phyloP scores from a whole-genome alignment of 2,113 vertebrate species.

The Centrocercus urophasianus region DNA sequence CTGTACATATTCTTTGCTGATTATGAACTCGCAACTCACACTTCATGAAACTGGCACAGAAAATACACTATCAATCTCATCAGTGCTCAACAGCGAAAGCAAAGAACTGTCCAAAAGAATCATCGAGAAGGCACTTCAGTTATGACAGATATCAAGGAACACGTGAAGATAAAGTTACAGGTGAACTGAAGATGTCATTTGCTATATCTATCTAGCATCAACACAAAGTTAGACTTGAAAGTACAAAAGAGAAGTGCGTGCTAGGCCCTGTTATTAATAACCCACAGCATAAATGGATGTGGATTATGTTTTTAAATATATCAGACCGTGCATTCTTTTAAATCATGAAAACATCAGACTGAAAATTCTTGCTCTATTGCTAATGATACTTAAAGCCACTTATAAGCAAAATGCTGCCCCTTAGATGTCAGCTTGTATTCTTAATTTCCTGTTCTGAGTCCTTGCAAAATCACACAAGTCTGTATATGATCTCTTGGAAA shows the following conservation, averaged over 20 bases:
- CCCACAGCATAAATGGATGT: not conserved
- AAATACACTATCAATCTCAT: not conserved
- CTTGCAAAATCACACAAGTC: not conserved
- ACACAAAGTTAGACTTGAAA: not conserved
- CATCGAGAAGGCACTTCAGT: not conserved
- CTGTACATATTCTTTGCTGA: not conserved
- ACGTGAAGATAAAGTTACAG: not conserved
- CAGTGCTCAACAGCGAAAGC: not conserved
- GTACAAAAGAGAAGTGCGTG: accelerated
- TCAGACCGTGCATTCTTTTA: not conserved
- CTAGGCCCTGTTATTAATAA: not conserved
- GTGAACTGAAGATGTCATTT: not conserved
- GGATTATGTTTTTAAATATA: not conserved
- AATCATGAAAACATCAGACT: not conserved
- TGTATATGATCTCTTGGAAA: not conserved
- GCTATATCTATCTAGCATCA: not conserved
- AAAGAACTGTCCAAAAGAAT: not conserved
- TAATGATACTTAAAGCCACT: not conserved
- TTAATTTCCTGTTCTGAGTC: not conserved
- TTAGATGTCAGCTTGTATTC: not conserved
- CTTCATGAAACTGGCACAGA: not conserved
- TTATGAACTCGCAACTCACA: not conserved
- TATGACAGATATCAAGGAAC: not conserved
- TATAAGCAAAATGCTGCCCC: not conserved
- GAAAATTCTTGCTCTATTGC: not conserved